These are phyloP conservation scores for Ornithorhynchus anatinus DNA, from an alignment of 2,113 vertebrate species.

Conservation along the genomic window DNA sequence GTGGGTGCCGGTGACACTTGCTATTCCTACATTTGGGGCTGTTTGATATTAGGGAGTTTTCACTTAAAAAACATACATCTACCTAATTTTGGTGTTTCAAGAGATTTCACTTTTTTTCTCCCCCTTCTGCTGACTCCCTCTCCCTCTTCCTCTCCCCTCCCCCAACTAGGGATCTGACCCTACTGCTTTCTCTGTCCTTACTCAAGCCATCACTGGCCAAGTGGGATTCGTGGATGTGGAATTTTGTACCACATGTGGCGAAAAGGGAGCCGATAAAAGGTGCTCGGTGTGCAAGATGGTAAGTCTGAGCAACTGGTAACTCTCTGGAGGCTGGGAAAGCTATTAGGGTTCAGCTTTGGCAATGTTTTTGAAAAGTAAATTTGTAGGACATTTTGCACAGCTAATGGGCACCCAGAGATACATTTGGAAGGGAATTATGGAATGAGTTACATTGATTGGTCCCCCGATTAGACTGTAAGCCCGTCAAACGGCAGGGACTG, in stretches of 20 bases:
- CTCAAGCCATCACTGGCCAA: slow-evolving; percentile 96
- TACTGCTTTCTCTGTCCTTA: slow-evolving; percentile 93
- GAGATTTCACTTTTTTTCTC: neutral
- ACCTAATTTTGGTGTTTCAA: no score
- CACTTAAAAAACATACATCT: neutral
- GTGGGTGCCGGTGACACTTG: no score
- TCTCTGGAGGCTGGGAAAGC: no score
- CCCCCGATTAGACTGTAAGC: no score
- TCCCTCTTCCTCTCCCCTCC: neutral
- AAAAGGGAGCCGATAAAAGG: slow-evolving; percentile 93
- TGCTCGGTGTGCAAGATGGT: slow-evolving; percentile 98
- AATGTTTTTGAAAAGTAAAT: neutral
- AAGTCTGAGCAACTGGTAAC: slow-evolving; percentile 65
- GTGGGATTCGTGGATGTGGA: slow-evolving; percentile 96
- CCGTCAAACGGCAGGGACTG: no score
- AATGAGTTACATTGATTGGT: no score
- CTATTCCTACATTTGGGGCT: neutral
- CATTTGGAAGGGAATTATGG: no score
- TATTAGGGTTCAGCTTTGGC: neutral
- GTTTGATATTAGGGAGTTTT: neutral
- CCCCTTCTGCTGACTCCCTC: neutral
- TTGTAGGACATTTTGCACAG: no score
- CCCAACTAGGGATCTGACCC: slow-evolving; percentile 87
- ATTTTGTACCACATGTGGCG: slow-evolving; percentile 94
- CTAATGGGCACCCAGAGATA: no score